phyloP scores from a whole-genome alignment of 2,113 vertebrate species.

The Sarotherodon lohbergeri region DNA sequence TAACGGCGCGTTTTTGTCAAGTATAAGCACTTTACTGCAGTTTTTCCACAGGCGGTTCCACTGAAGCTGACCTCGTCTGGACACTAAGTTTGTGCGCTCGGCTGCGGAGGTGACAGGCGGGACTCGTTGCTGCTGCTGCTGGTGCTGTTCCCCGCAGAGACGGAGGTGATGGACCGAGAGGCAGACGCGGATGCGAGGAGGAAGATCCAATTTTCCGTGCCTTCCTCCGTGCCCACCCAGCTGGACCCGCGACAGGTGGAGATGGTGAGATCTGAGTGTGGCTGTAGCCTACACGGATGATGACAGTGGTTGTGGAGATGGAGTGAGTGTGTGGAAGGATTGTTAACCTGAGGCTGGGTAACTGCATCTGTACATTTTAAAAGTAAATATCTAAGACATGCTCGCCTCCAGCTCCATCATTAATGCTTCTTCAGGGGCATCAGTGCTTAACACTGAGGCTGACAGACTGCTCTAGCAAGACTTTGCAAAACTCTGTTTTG shows the following conservation, averaged over 20 bases:
- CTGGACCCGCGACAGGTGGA: constrained; percentile 88
- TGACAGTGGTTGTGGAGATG: not conserved
- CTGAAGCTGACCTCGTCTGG: not conserved
- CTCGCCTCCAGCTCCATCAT: not conserved
- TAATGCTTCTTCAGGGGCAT: not conserved
- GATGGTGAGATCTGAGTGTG: constrained; percentile 76
- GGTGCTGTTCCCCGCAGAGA: not conserved
- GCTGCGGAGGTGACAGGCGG: constrained; percentile 1
- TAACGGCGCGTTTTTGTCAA: not conserved
- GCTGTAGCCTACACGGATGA: not conserved
- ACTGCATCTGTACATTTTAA: not conserved
- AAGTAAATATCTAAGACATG: not conserved
- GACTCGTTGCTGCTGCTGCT: constrained; percentile 32
- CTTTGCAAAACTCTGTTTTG: constrained; percentile 35
- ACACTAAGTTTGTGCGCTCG: not conserved
- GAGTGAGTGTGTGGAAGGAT: not conserved
- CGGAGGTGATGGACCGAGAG: constrained; percentile 49
- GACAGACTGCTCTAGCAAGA: constrained; percentile 16
- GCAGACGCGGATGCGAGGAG: constrained; percentile 54
- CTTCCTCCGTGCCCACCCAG: constrained; percentile 78
- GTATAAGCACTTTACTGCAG: not conserved
- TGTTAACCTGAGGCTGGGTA: not conserved
- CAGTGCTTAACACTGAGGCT: not conserved
- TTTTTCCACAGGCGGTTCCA: not conserved
- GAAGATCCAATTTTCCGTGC: constrained; percentile 91